phyloP scores from a whole-genome alignment of 2,113 vertebrate genomes.

The Petrocephalus zakoni region DNA sequence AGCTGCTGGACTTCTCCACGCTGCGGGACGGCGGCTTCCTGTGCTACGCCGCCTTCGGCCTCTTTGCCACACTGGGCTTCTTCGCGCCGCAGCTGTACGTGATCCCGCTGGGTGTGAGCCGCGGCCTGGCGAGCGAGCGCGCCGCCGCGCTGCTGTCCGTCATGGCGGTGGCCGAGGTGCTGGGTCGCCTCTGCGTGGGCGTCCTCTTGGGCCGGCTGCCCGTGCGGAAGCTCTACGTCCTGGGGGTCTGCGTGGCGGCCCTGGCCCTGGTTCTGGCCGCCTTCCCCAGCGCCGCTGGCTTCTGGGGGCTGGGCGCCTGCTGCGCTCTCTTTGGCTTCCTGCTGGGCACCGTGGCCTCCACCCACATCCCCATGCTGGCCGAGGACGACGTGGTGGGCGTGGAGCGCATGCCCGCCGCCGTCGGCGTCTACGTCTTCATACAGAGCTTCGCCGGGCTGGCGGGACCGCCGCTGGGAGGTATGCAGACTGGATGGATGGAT shows the following conservation, averaged over 20 bases:
- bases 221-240: slow-evolving; percentile 79
- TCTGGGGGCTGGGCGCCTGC: slow-evolving; percentile 80
- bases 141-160: slow-evolving; percentile 75
- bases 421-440: slow-evolving; percentile 88
- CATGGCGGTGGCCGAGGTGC: slow-evolving; percentile 85
- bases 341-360: slow-evolving; percentile 78
- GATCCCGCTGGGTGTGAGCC: slow-evolving; percentile 79
- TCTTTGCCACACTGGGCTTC: slow-evolving; percentile 91
- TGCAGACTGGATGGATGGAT: neutral
- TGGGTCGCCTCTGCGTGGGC: slow-evolving; percentile 75
- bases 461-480: slow-evolving; percentile 93
- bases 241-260: slow-evolving; percentile 69
- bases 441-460: slow-evolving; percentile 91
- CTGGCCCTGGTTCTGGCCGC: slow-evolving; percentile 71
- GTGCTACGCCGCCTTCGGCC: slow-evolving; percentile 84
- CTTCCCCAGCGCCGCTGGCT: slow-evolving; percentile 74
- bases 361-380: slow-evolving; percentile 87
- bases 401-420: slow-evolving; percentile 82
- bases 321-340: slow-evolving; percentile 81
- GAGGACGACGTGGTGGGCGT: slow-evolving; percentile 90
- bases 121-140: slow-evolving; percentile 69
- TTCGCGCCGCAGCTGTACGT: slow-evolving; percentile 88
- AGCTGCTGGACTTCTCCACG: slow-evolving; percentile 80
- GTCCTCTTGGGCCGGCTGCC: slow-evolving; percentile 67
- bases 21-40: slow-evolving; percentile 81